phyloP scores from a whole-genome alignment of 2,888 invertebrate genomes.

The Acleris literana region DNA sequence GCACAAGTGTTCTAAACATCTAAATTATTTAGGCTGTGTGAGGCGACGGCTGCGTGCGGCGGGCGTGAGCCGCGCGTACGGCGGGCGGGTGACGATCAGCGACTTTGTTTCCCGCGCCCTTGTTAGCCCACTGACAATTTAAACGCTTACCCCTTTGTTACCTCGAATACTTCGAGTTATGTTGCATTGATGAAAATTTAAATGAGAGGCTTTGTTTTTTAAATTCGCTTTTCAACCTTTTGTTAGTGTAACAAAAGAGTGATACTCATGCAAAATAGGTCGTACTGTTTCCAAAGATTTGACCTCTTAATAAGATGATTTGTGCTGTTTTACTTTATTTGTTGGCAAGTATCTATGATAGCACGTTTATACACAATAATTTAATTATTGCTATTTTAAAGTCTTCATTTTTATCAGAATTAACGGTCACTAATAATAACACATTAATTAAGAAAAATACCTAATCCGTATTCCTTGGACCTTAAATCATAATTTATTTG shows the following conservation, averaged over 20 bases:
- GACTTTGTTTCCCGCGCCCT: conserved; percentile 38
- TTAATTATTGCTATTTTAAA: too few species aligned
- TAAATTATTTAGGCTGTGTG: too few species aligned
- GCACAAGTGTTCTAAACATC: too few species aligned
- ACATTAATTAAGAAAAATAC: too few species aligned
- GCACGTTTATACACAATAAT: too few species aligned
- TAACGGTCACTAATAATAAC: too few species aligned
- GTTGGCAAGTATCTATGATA: too few species aligned
- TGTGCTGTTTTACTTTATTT: background rate
- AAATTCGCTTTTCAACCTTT: conserved; percentile 16
- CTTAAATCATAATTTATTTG: too few species aligned
- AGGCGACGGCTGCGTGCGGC: conserved; percentile 9
- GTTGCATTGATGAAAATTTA: conserved; percentile 44
- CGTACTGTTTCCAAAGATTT: background rate
- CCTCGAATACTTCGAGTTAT: conserved; percentile 50
- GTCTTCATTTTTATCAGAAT: too few species aligned
- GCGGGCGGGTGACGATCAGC: conserved; percentile 51
- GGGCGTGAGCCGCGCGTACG: conserved; percentile 31
- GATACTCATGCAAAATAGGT: conserved; percentile 23
- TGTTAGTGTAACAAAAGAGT: conserved; percentile 27
- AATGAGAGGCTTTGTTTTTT: conserved; percentile 45
- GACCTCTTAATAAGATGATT: conserved; percentile 3
- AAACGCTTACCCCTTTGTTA: conserved; percentile 51
- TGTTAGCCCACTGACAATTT: conserved; percentile 49
- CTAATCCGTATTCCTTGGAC: too few species aligned